Evolutionary conservation across 64 coral and sea anemone species (phyloP), one percentile per base, ranked within the genome.

Genomic region (Actinia equina): DNA sequence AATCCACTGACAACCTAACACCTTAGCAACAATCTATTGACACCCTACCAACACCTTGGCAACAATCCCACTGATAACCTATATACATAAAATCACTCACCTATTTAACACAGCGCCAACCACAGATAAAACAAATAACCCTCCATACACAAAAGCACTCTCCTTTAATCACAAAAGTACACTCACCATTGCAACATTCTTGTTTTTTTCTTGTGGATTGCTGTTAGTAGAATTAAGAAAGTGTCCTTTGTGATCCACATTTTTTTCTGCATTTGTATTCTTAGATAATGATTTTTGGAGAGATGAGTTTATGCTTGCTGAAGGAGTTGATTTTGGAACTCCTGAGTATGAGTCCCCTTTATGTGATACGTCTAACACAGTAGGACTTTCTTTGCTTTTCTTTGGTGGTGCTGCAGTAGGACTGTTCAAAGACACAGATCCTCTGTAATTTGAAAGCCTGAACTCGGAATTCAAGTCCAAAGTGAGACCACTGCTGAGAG

Each of bases 351-450:
- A 82, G 7, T n/a, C 23, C 46, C 79, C 79, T 19, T 55, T 55
- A 46, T 20, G n/a, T 13, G 69, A 74, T 8, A 25, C 42, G 27
- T n/a, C 69, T 74, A 12, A 8, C n/a, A 26, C 42, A 12, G 7
- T 74, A 26, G 26, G 4, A 23, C 44, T 18, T 58, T 85, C 83
- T 85, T 85, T 85, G 17, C 83, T 85, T 59, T 59, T 85, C 83
- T 85, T 85, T 18, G 83, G 30, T 60, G 83, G 83, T 60, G 83
- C 83, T 17, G 83, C 83, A 85, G 83, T 85, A 22, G 83, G 83
- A 85, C 83, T 85, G 20, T 18, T 37, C 52, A 11, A 55, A 16
- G 55, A 63, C 5, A 18, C 3, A 4, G 83, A 63, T 18, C 55
- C 83, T 85, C 62, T 63, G 45, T 60, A 85, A 81, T 51, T 81